Evolutionary conservation across 1,140 invertebrate species (phyloP), one percentile per base, ranked within the genome.

Genomic region (Tetramorium simillimum): DNA sequence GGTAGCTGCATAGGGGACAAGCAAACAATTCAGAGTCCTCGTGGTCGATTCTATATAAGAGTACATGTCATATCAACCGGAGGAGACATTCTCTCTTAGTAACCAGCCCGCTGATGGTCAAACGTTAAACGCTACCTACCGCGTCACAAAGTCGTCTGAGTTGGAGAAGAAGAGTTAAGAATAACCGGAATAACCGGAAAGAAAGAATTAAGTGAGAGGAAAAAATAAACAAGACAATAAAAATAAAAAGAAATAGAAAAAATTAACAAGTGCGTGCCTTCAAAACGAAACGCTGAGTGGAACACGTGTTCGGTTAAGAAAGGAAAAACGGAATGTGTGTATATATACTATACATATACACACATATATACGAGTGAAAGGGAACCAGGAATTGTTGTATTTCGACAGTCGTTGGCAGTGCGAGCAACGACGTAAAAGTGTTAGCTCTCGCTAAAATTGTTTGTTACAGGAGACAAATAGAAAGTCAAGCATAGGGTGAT

Each of bases 1-100:
- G 51, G 58, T 65, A 69, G 75, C 51, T 56, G 56, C 18, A 89
- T 81, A 67, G 69, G 85, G 87, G 86, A 91, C 90, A 92, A 93
- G 90, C 89, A 90, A 93, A 93, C 92, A 93, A 94, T 93, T 92
- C 93, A 92, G 91, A 92, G 91, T 93, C 90, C 92, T 92, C 91
- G 75, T 92, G 88, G 91, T 88, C 88, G 90, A 91, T 88, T 92
- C 92, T 86, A 93, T 94, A 94, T 94, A 94, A 94, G 93, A 94
- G 93, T 91, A 92, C 89, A 82, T 65, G 88, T 62, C 82, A 87
- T 91, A 82, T 92, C 89, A 92, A 92, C 91, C 82, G 90, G 85
- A 92, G 87, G 87, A 92, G 91, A 88, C 93, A 94, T 88, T 94
- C 91, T 88, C 92, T 92, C 86, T 85, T 90, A 90, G 82, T 88